Evolutionary conservation across 2,888 invertebrate species (phyloP), one percentile per base, ranked within the genome.

Genomic region (Blastobasis lacticolella): DNA sequence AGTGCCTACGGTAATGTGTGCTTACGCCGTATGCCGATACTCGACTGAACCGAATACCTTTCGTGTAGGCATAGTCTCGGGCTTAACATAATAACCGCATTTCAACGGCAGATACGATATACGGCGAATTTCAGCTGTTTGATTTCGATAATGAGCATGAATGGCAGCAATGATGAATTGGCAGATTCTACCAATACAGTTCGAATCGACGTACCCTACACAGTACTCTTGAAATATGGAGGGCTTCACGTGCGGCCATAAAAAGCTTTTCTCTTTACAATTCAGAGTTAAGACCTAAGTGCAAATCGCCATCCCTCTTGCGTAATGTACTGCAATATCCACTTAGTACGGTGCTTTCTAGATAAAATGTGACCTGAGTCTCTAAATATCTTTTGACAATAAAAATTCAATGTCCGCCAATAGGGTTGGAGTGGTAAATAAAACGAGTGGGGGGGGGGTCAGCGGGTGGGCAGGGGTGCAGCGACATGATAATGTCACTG

Each of bases 401-500:
- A 69, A 69, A 66, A 70, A 67, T 64, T 63, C 64, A 61, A 67
- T 62, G 62, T 62, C 45, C 50, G 43, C 69, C 69, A 72, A 73
- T 71, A 73, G 67, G 67, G 64, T 64, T 61, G 59, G 62, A 65
- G 58, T 56, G 65, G 66, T 64, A 63, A 67, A 68, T 69, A 69
- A 69, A 73, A 73, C 65, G 63, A 68, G 55, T 57, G 57, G 43
- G 58, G 48, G n/a, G 55, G 53, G 43, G 50, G 43, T 60, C 60
- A 56, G 56, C 54, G 57, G 54, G 48, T 57, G 9, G 49, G 38
- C 7, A 42, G 50, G 9, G 9, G 10, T 37, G 45, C 38, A 63
- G 56, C 62, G 61, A 69, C 64, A 66, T 63, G 67, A 72, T 73
- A 70, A 66, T 69, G 65, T 70, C 65, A 62, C 56, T 66, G 63